Base-by-base conservation (phyloP, 2,888 invertebrate species). In the Ichneumon xanthorius region DNA sequence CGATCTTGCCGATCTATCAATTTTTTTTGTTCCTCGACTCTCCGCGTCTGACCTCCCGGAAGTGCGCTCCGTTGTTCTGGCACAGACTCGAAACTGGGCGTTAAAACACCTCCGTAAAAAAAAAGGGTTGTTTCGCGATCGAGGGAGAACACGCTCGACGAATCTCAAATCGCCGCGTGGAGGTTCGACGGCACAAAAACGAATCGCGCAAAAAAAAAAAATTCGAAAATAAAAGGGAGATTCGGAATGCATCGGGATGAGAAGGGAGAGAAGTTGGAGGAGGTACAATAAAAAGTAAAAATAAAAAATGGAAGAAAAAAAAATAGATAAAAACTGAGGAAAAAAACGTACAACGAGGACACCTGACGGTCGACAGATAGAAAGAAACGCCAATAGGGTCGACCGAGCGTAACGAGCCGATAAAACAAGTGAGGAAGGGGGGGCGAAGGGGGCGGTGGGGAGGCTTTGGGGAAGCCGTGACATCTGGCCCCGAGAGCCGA, bases 371-470 rank as follows among this genome's bases (percentile, higher is more conserved):
- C 53, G 85, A 85, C 80, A 85, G 86, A 85, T 86, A 88, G 88
- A 90, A 90, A 91, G 90, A 90, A 92, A 90, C 89, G 90, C 87
- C 90, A 90, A 92, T 92, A 89, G 70, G 45, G 91, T 89, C 89
- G 91, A 86, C 90, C 89, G 90, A 89, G 90, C 90, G 91, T 92
- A 91, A 92, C 92, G 90, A 90, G 84, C 90, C 89, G 92, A 93
- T 92, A 92, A 92, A 92, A 92, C 89, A 88, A 87, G 81, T 87
- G 80, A 19, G 37, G 19, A 4, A 53, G 67, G 37, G 50, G 40
- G 26, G 19, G 16, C 11, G 33, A 1, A 7, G 6, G 22, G 30
- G 9, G 26, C 3, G 40, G 78, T 22, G 75, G 50, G 79, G 82
- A 75, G 84, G 88, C 88, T 91, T 90, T 89, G 88, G 86, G 85